A percentile compares a stretch with the other conserved stretches of the same genome.
Evolutionary conservation across 2,113 vertebrate genomes (phyloP).

Genomic region (Azemiops feae): DNA sequence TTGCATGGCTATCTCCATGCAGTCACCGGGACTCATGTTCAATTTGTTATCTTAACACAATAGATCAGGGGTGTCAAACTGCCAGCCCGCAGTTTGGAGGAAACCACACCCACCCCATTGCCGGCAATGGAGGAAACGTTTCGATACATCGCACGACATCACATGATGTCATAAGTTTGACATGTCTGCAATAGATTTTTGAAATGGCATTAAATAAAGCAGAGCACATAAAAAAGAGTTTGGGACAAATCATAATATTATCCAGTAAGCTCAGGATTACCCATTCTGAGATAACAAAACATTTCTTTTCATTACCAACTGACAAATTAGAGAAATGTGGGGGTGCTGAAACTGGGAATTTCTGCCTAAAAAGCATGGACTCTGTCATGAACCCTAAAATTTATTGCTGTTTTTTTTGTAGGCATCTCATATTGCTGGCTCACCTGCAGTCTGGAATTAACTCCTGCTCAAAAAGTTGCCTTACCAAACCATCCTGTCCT

Average conservation of each 20-base stretch:
- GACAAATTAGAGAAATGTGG: not conserved
- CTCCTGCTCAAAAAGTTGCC: not conserved
- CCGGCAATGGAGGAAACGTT: too few relatives aligned
- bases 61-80: too few relatives aligned
- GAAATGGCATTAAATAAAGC: not conserved
- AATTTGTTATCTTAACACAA: not conserved
- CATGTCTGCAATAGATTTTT: not conserved
- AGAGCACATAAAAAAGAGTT: not conserved
- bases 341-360: not conserved
- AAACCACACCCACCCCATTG: too few relatives aligned
- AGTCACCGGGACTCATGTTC: not conserved
- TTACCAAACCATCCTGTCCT: not conserved
- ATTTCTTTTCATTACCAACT: not conserved
- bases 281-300: not conserved
- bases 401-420: not conserved
- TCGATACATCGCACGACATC: fast-evolving
- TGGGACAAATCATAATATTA: not conserved
- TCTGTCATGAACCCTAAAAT: not conserved
- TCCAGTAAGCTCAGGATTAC: not conserved
- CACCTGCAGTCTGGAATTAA: not conserved
- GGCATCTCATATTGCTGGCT: not conserved
- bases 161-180: too few relatives aligned
- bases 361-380: not conserved
- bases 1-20: not conserved
- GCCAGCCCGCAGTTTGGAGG: too few relatives aligned